Evolutionary conservation across 2,113 vertebrate genomes (phyloP).

Genomic region (Penelope pileata): DNA sequence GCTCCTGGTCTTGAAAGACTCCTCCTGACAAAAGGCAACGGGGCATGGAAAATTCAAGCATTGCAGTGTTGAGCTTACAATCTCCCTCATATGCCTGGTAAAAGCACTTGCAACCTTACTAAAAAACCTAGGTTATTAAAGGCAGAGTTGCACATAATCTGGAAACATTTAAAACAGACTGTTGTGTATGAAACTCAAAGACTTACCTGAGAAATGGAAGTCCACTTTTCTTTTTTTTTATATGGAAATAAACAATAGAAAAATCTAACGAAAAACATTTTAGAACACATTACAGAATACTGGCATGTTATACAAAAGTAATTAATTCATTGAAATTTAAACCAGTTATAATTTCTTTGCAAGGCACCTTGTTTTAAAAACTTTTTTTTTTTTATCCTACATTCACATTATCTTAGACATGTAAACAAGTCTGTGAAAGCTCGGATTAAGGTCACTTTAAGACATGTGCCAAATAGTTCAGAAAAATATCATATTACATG

Average conservation of each 20-base stretch:
- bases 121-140: background rate
- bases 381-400: background rate
- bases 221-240: background rate
- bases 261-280: background rate
- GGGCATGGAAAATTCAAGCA: background rate
- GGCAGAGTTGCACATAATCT: background rate
- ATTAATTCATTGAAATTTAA: background rate
- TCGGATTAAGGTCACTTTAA: slow-evolving; percentile 49
- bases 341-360: background rate
- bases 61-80: background rate
- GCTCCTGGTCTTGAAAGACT: background rate
- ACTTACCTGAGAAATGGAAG: slow-evolving; percentile 54
- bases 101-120: background rate
- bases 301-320: slow-evolving; percentile 23
- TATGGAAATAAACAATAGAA: background rate
- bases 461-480: slow-evolving; percentile 8
- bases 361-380: slow-evolving; percentile 26
- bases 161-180: background rate
- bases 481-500: background rate
- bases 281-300: slow-evolving; percentile 25
- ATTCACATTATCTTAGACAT: slow-evolving; percentile 14
- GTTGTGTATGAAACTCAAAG: background rate
- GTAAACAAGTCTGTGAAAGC: slow-evolving; percentile 29
- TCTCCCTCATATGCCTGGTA: background rate
- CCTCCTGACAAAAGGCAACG: background rate